These are phyloP conservation scores for Syrrhaptes paradoxus DNA, from an alignment of 2,113 vertebrate genomes.

Conservation along the genomic window DNA sequence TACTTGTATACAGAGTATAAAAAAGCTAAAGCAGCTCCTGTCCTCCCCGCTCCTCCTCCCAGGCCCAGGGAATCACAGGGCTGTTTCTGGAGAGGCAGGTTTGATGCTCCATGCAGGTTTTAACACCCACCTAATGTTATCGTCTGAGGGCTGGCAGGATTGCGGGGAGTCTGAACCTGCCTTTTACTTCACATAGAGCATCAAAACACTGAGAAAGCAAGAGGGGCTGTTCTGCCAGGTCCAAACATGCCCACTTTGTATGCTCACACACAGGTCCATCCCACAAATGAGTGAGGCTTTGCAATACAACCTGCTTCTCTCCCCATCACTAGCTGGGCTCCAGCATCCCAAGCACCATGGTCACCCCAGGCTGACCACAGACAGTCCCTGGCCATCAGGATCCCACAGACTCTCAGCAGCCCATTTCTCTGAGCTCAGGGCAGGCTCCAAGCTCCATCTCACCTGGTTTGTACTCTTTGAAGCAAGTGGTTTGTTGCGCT, in stretches of 20 bases:
- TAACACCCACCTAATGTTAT: neutral
- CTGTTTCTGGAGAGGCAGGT: neutral
- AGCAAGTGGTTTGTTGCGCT: neutral
- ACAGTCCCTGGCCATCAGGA: neutral
- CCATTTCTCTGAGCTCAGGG: neutral
- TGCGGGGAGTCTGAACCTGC: neutral
- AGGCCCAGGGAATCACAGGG: neutral
- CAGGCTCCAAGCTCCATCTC: neutral
- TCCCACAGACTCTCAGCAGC: neutral
- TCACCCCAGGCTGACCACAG: neutral
- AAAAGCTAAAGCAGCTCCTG: neutral
- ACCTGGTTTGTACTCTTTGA: conserved; percentile 22
- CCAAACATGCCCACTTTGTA: neutral
- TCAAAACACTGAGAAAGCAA: neutral
- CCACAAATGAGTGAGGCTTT: neutral
- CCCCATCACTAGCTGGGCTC: neutral
- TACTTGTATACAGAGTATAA: neutral
- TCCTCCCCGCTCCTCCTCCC: neutral
- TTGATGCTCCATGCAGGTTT: neutral
- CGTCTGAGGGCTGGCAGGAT: neutral
- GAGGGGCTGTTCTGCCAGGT: neutral
- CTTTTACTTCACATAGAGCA: neutral
- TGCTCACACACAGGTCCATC: neutral
- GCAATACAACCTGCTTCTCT: neutral
- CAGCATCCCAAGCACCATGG: neutral